A percentile compares a stretch with the other conserved stretches of the same genome.
Conservation (phyloP, 2,797 vertebrate genomes). For the Pterois miles region DNA sequence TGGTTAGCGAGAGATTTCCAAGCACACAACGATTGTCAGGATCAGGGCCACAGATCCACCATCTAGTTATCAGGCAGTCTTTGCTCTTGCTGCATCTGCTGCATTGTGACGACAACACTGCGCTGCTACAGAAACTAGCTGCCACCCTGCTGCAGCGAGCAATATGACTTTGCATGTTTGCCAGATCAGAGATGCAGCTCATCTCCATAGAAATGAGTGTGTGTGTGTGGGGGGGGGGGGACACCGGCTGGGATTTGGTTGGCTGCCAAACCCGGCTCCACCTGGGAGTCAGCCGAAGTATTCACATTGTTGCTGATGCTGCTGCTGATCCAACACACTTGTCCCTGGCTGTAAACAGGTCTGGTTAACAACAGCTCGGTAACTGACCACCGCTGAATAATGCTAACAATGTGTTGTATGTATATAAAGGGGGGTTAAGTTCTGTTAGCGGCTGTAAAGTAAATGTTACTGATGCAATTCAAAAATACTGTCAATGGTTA, state of each 20-base stretch:
- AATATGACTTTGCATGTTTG: conserved; percentile 62
- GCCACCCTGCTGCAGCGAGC: conserved; percentile 45
- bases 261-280: conserved; percentile 48
- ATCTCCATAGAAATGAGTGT: conserved; percentile 82
- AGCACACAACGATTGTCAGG: not conserved
- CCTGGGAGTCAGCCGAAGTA: conserved; percentile 33
- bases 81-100: conserved; percentile 35
- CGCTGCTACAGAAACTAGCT: conserved; percentile 24
- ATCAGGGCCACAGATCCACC: conserved; percentile 1
- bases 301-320: conserved; percentile 22
- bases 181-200: conserved; percentile 65
- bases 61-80: conserved; percentile 21
- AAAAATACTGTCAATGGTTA: not conserved
- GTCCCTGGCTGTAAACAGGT: conserved; percentile 17
- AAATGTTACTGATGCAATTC: not conserved
- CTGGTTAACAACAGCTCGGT: conserved; percentile 26
- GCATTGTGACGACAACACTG: conserved; percentile 18
- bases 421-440: not conserved
- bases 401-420: not conserved
- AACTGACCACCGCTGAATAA: not conserved
- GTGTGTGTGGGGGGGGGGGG: conserved; percentile 21
- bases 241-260: conserved; percentile 59
- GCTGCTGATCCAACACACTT: conserved; percentile 29
- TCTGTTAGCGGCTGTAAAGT: not conserved
- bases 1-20: not conserved